Conservation (phyloP, 2,888 invertebrate genomes). For the Elegia similella region DNA sequence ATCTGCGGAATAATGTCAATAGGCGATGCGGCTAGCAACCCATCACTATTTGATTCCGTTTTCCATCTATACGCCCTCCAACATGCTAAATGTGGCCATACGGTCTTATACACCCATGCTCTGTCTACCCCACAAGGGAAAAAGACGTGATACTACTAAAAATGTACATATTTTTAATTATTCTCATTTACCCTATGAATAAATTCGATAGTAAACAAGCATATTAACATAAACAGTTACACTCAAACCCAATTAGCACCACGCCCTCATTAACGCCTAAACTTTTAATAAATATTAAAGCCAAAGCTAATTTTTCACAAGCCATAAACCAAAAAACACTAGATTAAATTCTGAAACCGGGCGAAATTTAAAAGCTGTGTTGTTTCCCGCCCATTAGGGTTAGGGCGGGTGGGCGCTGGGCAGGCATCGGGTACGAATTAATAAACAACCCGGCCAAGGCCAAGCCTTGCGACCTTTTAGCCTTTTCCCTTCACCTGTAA, state of each 20-base stretch:
- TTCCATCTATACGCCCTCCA: no score
- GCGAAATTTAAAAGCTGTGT: conserved; percentile 69
- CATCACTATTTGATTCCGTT: no score
- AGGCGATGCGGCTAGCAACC: no score
- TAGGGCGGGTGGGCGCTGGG: conserved; percentile 56
- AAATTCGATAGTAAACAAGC: not conserved
- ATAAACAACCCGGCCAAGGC: conserved; percentile 77
- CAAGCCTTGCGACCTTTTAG: conserved; percentile 59
- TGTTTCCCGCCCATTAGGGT: conserved; percentile 72
- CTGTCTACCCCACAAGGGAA: no score
- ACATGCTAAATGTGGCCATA: no score
- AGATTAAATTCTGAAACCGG: conserved; percentile 61
- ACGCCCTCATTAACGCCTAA: not conserved
- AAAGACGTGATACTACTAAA: no score
- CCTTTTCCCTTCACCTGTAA: conserved; percentile 54
- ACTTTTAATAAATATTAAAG: conserved; percentile 18
- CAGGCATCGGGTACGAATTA: conserved; percentile 71
- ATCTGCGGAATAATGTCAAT: no score
- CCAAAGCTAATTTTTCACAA: conserved; percentile 48
- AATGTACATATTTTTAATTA: no score
- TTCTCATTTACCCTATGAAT: not conserved
- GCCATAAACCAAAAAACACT: conserved; percentile 56
- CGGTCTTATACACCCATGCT: no score
- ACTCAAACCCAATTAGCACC: not conserved
- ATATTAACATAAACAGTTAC: not conserved